Evolutionary conservation across 1,140 invertebrate species (phyloP), one percentile per base, ranked within the genome.

Genomic region (Hydropsyche tenuis): DNA sequence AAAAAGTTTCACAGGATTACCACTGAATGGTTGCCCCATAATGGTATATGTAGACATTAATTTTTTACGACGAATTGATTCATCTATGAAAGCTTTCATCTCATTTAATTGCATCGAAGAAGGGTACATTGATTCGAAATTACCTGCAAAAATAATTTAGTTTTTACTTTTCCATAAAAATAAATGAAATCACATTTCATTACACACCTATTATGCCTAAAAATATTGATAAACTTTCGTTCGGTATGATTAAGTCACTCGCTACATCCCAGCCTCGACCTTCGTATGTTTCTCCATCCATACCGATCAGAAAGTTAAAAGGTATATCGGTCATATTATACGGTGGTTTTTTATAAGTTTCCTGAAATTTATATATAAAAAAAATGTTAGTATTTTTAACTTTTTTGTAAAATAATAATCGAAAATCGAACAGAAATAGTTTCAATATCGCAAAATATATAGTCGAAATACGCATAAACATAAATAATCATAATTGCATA

Each of bases 301-400:
- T 62, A 45, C 71, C 66, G 7, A 76, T 37, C 68, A 76, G 18
- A 70, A 76, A 76, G 14, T 76, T 76, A 37, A 76, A 76, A 30
- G 75, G 75, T 20, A 76, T 23, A 25, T 76, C 75, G 20, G 75
- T 18, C 27, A 64, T 37, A 46, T 73, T 69, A 25, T 69, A 42
- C 7, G 62, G 30, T 5, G 27, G 37, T 69, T 30, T 37, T 48
- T 72, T 69, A 30, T 45, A 72, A 11, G 12, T 16, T 16, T 72
- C 37, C 74, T 75, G 53, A 14, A 75, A 75, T 18, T 27, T 23
- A 3, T 3, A 7, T 7, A 16, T 22, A 16, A 7, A 14, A 16
- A 16, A 62, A 23, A 16, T 14, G 23, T 23, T 62, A 62, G 12
- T 22, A 23, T n/a, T n/a, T n/a, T n/a, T n/a, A n/a, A n/a, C n/a